Evolutionary conservation across 53 echinoderm and acorn worm species (phyloP).

Genomic region (Glandiceps talaboti): DNA sequence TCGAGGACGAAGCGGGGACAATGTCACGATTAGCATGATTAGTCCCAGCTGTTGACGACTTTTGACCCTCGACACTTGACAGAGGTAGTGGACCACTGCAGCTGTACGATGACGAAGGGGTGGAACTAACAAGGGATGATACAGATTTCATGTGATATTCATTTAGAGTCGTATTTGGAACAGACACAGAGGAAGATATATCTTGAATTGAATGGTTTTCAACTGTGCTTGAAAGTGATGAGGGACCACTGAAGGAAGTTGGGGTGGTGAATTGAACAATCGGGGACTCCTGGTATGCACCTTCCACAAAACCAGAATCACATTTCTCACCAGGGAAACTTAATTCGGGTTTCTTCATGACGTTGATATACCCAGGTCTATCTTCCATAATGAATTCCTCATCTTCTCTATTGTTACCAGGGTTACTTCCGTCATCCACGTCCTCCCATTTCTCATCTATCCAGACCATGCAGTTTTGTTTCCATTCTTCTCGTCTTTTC

Average conservation of each 20-base stretch:
- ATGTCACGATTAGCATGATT: neutral
- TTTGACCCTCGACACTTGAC: conserved; percentile 14
- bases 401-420: neutral
- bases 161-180: neutral
- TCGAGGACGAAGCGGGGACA: neutral
- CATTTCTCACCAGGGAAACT: neutral
- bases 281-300: too few species aligned
- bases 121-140: neutral
- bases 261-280: too few species aligned
- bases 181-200: neutral
- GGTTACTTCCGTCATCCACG: conserved; percentile 56
- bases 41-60: neutral
- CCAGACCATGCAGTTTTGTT: conserved; percentile 27
- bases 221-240: too few species aligned
- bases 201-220: too few species aligned
- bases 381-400: neutral
- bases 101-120: conserved; percentile 16
- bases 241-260: too few species aligned
- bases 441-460: conserved; percentile 42
- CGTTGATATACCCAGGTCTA: neutral
- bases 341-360: neutral
- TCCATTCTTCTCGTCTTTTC: conserved; percentile 8
- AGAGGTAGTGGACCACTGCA: conserved; percentile 41
- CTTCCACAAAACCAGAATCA: neutral
- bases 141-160: too few species aligned